Evolutionary conservation across 2,113 vertebrate species (phyloP), one percentile per base, ranked within the genome.

Genomic region (Greenwoodochromis staneri): DNA sequence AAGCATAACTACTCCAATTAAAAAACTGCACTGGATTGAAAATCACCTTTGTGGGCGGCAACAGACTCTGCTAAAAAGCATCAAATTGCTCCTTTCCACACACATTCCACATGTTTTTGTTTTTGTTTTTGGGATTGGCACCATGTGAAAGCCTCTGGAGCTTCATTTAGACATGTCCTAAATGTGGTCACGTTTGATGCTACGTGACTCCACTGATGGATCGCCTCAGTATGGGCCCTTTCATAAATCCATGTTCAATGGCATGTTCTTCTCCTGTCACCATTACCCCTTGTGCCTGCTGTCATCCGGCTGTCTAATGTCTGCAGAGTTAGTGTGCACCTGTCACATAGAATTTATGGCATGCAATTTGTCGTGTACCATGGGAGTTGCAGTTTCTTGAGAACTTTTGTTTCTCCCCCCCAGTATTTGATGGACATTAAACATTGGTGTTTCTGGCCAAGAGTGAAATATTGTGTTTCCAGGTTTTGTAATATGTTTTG

Each of bases 311-410:
- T 94, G 93, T 94, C 95, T 93, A 80, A 89, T 89, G 91, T 93
- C 90, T 92, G 92, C 92, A 93, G 92, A 94, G 92, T 93, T 95
- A 91, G 90, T 93, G 87, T 85, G 91, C 93, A 95, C 93, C 91
- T 93, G 94, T 95, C 94, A 92, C 49, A 86, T 83, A 80, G 91
- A 94, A 94, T 96, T 95, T 94, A 95, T 92, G 87, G 92, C 90
- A 47, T 87, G 87, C 93, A 91, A 93, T 95, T 95, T 94, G 92
- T 94, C 59, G 89, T 88, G 87, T 88, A 87, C 89, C 93, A 80
- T 61, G 88, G 90, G 95, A 93, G 88, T 87, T 84, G 84, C 80
- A 85, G 55, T 90, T 91, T 91, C 86, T 89, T 84, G 57, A 82
- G 80, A 91, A 90, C 59, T 88, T 90, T 89, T 54, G 85, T 85